Base-by-base conservation (phyloP, 2,797 vertebrate species). In the Chelon labrosus region DNA sequence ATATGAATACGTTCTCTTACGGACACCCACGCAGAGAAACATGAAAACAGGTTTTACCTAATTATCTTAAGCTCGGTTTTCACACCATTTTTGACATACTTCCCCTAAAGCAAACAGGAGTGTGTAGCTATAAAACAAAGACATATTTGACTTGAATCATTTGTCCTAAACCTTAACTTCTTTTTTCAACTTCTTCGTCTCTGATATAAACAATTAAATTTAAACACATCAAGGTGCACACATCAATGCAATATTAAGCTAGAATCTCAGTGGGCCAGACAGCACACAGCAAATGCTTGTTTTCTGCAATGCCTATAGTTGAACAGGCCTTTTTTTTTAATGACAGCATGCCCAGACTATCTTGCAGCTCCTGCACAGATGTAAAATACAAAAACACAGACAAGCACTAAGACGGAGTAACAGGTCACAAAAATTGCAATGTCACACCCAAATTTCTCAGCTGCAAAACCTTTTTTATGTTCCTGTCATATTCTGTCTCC, bases 21-120 rank as follows among this genome's bases (percentile, higher is more conserved):
- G 16, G 12, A 60, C 46, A 0, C 72, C 73, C 73, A 74, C 65
- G 22, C 57, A 31, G 47, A 50, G 60, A 46, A 68, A 79, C 63
- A 66, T 84, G 69, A 79, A 80, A 85, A 22, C 62, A 27, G 16
- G 52, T 73, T 76, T 77, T 65, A 22, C 39, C 54, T 77, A 58
- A 84, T 87, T 82, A 80, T 68, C 57, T 71, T 58, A 54, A 82
- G 27, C 46, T 20, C 22, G 47, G 75, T 31, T 70, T 75, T 75
- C 49, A 65, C 6, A 8, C 4, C 8, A 3, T 61, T 6, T 73
- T 71, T 65, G 68, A 75, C 51, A 62, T 13, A 19, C 49, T 64
- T 64, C 37, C 56, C 60, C 65, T 64, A 14, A 67, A 85, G 69
- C 60, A 54, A 54, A 59, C 31, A 12, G 55, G 35, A 14, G 37